A percentile compares a stretch with the other conserved stretches of the same genome.
Evolutionary conservation across 1,140 invertebrate genomes (phyloP).

Genomic region (Colletes latitarsis): DNA sequence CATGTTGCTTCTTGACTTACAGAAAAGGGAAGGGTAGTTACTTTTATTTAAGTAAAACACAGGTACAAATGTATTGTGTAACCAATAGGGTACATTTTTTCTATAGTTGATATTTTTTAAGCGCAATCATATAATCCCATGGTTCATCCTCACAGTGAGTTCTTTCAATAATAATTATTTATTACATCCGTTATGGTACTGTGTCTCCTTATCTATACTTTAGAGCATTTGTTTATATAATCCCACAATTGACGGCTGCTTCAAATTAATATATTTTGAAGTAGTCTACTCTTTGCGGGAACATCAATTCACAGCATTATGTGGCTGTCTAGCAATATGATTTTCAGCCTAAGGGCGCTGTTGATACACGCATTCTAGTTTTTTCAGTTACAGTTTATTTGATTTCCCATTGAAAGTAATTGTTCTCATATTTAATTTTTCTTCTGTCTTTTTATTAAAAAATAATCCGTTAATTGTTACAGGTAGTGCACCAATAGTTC

Average conservation of each 20-base stretch:
- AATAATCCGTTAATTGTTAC: slow-evolving; percentile 50
- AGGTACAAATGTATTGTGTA: too few species aligned
- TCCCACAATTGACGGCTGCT: slow-evolving; percentile 40
- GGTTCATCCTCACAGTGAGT: slow-evolving; percentile 4
- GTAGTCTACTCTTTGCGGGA: slow-evolving; percentile 59
- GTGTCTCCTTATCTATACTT: background rate
- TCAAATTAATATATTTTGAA: slow-evolving; percentile 54
- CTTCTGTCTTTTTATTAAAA: slow-evolving; percentile 32
- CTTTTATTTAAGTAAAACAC: background rate
- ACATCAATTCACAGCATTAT: slow-evolving; percentile 71
- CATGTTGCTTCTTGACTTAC: slow-evolving; percentile 1
- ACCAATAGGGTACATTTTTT: slow-evolving; percentile 1
- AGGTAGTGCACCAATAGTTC: slow-evolving; percentile 83
- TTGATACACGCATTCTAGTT: slow-evolving; percentile 60
- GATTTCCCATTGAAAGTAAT: slow-evolving; percentile 28
- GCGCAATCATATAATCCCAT: background rate
- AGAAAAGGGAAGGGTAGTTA: background rate
- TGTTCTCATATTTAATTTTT: slow-evolving; percentile 27
- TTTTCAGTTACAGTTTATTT: background rate
- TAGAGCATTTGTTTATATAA: background rate
- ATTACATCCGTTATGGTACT: background rate
- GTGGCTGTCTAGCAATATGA: slow-evolving; percentile 64
- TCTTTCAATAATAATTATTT: background rate
- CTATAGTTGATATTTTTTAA: background rate
- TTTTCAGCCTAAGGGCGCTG: slow-evolving; percentile 72